These are phyloP conservation scores for Pyrrhura leucotis DNA, from an alignment of 2,797 vertebrate genomes.

Conservation along the genomic window DNA sequence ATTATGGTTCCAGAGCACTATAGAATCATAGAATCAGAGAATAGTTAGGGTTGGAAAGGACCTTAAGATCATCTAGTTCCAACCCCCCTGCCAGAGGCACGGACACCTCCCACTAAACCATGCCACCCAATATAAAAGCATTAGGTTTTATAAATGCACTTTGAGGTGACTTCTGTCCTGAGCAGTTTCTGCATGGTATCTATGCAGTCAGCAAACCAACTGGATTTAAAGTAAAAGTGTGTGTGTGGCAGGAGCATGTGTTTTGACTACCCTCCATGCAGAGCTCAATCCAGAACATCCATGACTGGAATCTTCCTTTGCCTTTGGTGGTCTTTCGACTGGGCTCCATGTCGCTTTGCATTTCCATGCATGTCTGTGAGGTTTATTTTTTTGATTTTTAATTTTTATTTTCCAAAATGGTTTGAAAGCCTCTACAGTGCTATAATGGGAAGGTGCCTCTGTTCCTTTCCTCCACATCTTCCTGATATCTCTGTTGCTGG, in stretches of 20 bases:
- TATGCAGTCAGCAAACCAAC: not conserved
- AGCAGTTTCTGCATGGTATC: not conserved
- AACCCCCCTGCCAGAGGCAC: too few species aligned
- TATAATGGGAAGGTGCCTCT: not conserved
- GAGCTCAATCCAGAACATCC: not conserved
- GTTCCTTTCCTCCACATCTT: not conserved
- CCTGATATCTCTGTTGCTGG: not conserved
- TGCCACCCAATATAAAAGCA: not conserved
- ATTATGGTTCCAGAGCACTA: not conserved
- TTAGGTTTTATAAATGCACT: not conserved
- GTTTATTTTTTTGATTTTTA: not conserved
- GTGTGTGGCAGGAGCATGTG: not conserved
- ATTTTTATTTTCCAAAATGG: not conserved
- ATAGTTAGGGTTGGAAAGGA: too few species aligned
- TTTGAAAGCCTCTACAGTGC: not conserved
- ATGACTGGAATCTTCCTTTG: not conserved
- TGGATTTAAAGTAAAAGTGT: not conserved
- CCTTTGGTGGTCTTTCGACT: not conserved
- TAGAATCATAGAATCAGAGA: too few species aligned
- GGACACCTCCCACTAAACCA: too few species aligned
- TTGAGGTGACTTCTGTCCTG: not conserved
- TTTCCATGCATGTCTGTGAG: not conserved
- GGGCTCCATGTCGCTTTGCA: rapidly evolving
- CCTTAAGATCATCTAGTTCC: too few species aligned
- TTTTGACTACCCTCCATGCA: not conserved